Base-by-base conservation (phyloP, 2,888 invertebrate genomes). In the Diarsia mendica region DNA sequence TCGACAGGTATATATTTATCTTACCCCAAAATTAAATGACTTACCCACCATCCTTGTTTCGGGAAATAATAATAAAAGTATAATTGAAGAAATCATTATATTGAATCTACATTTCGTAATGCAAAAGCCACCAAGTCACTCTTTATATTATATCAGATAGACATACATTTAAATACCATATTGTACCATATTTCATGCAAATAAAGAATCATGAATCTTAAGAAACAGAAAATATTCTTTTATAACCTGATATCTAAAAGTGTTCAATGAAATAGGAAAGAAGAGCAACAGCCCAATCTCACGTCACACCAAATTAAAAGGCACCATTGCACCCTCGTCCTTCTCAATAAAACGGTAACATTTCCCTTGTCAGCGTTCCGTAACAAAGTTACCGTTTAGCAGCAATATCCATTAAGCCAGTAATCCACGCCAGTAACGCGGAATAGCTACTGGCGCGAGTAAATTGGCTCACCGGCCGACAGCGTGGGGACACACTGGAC, bases 331-430 rank as follows among this genome's bases (percentile, higher is more conserved):
- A 23, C 10, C 72, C 23, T 20, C 18, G 46, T 18, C 18, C 10
- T 20, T 15, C 2, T 39, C 28, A 53, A 53, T 69, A 61, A 28
- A 76, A 15, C 4, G 18, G 28, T 61, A 2, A 39, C 18, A 11
- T 39, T 33, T 15, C 15, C 13, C 55, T 20, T 44, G 58, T 51
- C 73, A 80, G 46, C 44, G 39, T 44, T 20, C 60, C 53, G 28
- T 65, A 53, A 80, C 80, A n/a, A 65, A 78, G 60, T 60, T 53
- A 74, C n/a, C 48, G 23, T 78, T 80, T 48, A 78, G 60, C 53
- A 13, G 49, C 60, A 65, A 73, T 80, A 65, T 72, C 48, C 73
- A 60, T 80, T 65, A 80, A 80, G 39, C 39, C 51, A 74, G 60
- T 80, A 64, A 73, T 64, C 73, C 33, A 48, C 11, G 72, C 77